Base-by-base conservation (phyloP, 2,797 vertebrate species). In the Pogonophryne albipinna region DNA sequence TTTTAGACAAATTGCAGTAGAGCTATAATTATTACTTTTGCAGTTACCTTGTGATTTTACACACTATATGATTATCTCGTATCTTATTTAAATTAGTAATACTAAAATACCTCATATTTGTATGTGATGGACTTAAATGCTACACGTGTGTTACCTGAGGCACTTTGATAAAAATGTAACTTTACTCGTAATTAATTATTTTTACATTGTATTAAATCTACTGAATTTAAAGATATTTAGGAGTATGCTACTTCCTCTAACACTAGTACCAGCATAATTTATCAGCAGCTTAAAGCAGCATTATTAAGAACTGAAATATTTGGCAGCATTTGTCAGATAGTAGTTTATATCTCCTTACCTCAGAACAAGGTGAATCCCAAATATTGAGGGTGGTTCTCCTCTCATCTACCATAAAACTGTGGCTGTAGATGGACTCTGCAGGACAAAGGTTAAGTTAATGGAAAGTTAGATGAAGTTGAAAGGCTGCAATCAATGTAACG, bases 351-450 rank as follows among this genome's bases (percentile, higher is more conserved):
- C 2, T 38, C 19, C 46, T 94, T 81, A 97, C 97, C 94, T 96
- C 94, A 31, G 93, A 95, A 89, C 23, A 94, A 20, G 95, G 95
- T 5, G 95, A 94, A 1, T 98, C 97, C 96, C 96, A 97, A 52
- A 98, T 95, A 85, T 95, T 96, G 45, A 97, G 92, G 15, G 93
- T 87, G 59, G 96, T 90, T 83, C 96, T 96, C 80, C 95, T 95
- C 63, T 96, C 95, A 14, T 96, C 95, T n/a, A 94, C 83, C 0
- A 90, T 89, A 58, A 96, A 87, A 66, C 79, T 95, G 85, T 96
- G 96, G 60, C 94, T 96, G 91, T 96, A 97, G 90, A 98, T 93
- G 50, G 96, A 97, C 86, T 97, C 97, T 97, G 82, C 14, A 61
- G 46, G 13, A 80, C 2, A 65, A 6, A 49, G 62, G 41, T 23